Evolutionary conservation across 2,113 vertebrate genomes (phyloP), one percentile per base, ranked within the genome.

Genomic region (Macaca nemestrina): DNA sequence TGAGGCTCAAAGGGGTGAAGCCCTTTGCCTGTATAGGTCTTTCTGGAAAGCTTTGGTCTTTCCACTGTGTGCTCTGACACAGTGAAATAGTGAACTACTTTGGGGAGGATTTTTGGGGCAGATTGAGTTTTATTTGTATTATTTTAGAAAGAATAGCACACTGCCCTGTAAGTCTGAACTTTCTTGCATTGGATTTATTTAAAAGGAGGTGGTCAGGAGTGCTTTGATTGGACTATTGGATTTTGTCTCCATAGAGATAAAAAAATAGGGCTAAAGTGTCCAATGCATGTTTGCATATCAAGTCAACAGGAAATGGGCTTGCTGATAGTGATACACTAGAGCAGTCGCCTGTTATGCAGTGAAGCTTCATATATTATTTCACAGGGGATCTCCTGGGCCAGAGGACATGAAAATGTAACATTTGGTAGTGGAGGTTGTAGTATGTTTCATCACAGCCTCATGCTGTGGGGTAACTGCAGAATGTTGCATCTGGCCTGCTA

Each of bases 41-140:
- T 25, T 59, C 73, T 55, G 8, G 7, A 14, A 13, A 43, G 2
- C 14, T 35, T 72, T 27, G 48, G 17, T 4, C 30, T 89, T 81
- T n/a, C 32, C 40, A 70, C 2, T 55, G 5, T 40, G 18, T 40
- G 20, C 40, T 88, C 23, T 55, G 35, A 86, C 6, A 78, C 0
- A 17, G 35, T 0, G 3, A 76, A 57, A n/a, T 6, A 67, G 30
- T 22, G 43, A 81, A 50, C 32, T 85, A 38, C 4, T 76, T 85
- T 50, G 16, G 16, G 11, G 22, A 82, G 12, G 40, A 70, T 8
- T 25, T 35, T 57, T 86, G 83, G 13, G 25, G 17, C 10, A 93
- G 48, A 48, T 59, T 52, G 22, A 95, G 11, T 89, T 96, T 83
- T 80, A 48, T 80, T 84, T 80, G 40, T 67, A 85, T 94, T 83